Conservation (phyloP, 53 echinoderm and acorn worm species). For the Pentamera pediparva region DNA sequence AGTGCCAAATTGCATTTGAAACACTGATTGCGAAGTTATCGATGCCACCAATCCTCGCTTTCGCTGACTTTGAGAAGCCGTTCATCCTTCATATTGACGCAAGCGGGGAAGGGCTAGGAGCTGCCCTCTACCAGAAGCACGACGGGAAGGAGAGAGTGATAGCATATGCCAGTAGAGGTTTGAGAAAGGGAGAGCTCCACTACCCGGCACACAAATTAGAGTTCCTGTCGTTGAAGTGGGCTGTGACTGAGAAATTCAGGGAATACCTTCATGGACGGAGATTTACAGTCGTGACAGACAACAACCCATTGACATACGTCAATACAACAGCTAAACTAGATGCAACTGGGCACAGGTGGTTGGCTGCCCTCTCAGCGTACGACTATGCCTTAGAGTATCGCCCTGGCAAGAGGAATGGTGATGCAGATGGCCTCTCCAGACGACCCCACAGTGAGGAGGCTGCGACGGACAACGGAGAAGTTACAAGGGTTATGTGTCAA, state of each 20-base stretch:
- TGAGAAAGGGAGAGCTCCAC: conserved; percentile 9
- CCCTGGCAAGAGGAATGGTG: not conserved
- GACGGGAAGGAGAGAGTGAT: conserved; percentile 1
- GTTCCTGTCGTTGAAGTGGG: conserved; percentile 14
- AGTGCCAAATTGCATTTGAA: not conserved
- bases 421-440: conserved; percentile 20
- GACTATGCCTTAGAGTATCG: not conserved
- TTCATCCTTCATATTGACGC: conserved; percentile 15
- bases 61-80: not conserved
- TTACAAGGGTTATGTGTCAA: not conserved
- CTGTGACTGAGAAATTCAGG: conserved; percentile 9
- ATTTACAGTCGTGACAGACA: not conserved
- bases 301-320: conserved; percentile 4
- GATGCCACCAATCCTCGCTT: not conserved
- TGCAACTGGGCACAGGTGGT: conserved; percentile 1
- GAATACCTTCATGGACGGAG: conserved; percentile 19
- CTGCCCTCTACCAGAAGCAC: conserved; percentile 12
- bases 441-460: not conserved
- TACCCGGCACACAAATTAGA: conserved; percentile 17
- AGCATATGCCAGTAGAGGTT: conserved; percentile 4
- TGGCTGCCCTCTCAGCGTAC: not conserved
- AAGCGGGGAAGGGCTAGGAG: conserved; percentile 1
- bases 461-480: not conserved
- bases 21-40: not conserved
- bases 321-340: not conserved